Percentiles rank a stretch among this genome's conserved stretches.
phyloP scores from a whole-genome alignment of 1,140 invertebrate species.

The Tribolium madens region DNA sequence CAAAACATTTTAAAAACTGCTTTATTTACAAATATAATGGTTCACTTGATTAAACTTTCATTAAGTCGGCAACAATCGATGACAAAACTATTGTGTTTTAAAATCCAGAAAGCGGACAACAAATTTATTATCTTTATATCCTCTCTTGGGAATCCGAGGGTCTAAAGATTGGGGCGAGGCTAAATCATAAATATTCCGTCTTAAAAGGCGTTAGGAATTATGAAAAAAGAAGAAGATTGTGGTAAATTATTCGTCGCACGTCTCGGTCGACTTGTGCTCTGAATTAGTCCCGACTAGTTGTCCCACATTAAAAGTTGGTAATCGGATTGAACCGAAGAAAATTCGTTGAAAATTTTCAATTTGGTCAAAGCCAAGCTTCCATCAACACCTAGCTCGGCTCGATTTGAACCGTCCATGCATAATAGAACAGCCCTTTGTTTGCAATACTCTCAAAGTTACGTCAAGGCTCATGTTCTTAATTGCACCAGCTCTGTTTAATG shows the following conservation, averaged over 20 bases:
- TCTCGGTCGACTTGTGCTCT: not conserved
- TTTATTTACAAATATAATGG: too few species aligned
- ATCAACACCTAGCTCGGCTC: conserved; percentile 21
- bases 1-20: too few species aligned
- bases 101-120: not conserved
- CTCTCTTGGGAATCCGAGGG: not conserved
- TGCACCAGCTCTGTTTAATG: conserved; percentile 23
- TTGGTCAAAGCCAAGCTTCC: not conserved
- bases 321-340: not conserved
- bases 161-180: not conserved
- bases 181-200: conserved; percentile 23
- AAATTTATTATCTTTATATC: conserved; percentile 1
- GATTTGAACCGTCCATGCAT: conserved; percentile 23
- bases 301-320: not conserved
- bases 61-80: too few species aligned
- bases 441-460: conserved; percentile 35
- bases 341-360: not conserved
- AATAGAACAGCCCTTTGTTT: conserved; percentile 30
- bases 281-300: not conserved
- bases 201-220: not conserved
- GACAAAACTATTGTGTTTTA: not conserved
- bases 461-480: conserved; percentile 30
- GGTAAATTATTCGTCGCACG: not conserved
- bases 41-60: too few species aligned
- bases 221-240: not conserved